Conservation (phyloP, 2,113 vertebrate species). For the Oncorhynchus nerka region DNA sequence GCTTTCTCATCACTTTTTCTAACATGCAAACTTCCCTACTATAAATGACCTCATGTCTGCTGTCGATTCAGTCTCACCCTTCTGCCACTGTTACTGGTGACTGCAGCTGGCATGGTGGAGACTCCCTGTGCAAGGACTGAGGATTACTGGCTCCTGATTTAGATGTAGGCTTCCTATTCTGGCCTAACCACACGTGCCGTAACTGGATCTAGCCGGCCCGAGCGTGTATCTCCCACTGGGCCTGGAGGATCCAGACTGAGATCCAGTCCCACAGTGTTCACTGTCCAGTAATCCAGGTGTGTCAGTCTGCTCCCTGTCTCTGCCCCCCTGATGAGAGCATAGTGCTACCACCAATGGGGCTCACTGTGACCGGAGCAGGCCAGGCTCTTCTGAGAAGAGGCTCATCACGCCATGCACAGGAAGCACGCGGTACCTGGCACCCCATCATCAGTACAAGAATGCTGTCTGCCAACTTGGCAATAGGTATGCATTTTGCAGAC, state of each 20-base stretch:
- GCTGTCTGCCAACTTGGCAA: neutral
- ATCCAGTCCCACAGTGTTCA: constrained; percentile 15
- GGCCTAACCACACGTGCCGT: constrained; percentile 14
- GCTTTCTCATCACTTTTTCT: neutral
- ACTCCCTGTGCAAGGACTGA: constrained; percentile 7
- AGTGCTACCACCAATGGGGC: constrained; percentile 18
- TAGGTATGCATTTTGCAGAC: neutral
- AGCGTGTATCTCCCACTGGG: constrained; percentile 31
- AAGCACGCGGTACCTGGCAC: neutral
- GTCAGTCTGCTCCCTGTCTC: neutral
- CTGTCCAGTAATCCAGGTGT: constrained; percentile 32
- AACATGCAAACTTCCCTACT: neutral
- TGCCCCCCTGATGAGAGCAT: neutral
- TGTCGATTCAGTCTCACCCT: neutral
- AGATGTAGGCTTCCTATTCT: constrained; percentile 37
- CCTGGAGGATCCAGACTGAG: constrained; percentile 23
- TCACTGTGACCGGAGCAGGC: neutral
- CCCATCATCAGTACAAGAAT: neutral
- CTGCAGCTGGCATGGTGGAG: neutral
- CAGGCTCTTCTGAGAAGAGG: constrained; percentile 29
- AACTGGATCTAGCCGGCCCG: constrained; percentile 27
- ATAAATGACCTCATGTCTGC: neutral
- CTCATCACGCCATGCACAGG: neutral
- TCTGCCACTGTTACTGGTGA: neutral
- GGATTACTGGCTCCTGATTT: constrained; percentile 53